Evolutionary conservation across 64 coral and sea anemone species (phyloP).

Genomic region (Hydrozoanthus tunicans): DNA sequence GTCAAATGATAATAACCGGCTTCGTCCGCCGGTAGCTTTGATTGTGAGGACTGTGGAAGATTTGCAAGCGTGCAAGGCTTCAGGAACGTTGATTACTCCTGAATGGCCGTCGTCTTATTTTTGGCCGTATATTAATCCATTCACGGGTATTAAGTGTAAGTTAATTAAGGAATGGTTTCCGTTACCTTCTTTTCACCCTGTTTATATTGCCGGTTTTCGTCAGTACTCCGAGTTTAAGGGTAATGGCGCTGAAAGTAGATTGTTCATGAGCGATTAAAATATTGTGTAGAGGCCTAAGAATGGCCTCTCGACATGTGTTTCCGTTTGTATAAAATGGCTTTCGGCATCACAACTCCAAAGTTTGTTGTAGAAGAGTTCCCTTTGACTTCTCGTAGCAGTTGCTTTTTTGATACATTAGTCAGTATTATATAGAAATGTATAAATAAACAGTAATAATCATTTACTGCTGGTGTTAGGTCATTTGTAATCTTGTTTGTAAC

Average conservation of each 20-base stretch:
- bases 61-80: conserved; percentile 23
- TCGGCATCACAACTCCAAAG: background rate
- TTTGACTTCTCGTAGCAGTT: background rate
- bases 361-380: background rate
- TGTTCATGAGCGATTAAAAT: background rate
- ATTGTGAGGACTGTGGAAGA: conserved; percentile 1
- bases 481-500: background rate
- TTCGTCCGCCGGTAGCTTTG: background rate
- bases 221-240: conserved; percentile 20
- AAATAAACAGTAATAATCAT: background rate
- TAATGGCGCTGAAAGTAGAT: background rate
- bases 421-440: background rate
- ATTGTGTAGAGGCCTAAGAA: background rate
- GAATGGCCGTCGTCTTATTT: conserved; percentile 28
- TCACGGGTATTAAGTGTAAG: background rate
- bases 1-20: conserved; percentile 40
- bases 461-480: background rate
- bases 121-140: conserved; percentile 32
- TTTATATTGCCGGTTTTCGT: conserved; percentile 1
- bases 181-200: conserved; percentile 7
- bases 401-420: background rate
- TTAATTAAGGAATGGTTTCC: conserved; percentile 26
- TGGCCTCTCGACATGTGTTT: background rate
- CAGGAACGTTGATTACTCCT: conserved; percentile 31
- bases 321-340: background rate